Evolutionary conservation across 2,888 invertebrate genomes (phyloP), one percentile per base, ranked within the genome.

Genomic region (Dione vanillae): DNA sequence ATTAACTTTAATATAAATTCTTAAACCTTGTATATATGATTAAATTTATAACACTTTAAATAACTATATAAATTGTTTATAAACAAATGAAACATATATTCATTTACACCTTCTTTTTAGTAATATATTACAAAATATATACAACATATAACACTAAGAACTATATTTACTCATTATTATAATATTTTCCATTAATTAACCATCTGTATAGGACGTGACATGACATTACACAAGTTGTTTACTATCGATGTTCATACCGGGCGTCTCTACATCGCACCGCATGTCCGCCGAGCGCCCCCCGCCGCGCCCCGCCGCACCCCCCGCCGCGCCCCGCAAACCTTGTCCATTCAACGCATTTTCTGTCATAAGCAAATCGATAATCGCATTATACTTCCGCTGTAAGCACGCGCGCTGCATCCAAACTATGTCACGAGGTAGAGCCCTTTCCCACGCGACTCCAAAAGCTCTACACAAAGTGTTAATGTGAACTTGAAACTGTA

Each of bases 281-380:
- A 75, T 75, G 77, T 75, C 80, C 78, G 73, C 47, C 74, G 70
- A 74, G 65, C 75, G 70, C 77, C 43, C 45, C 59, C 74, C 69
- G 74, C 64, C 75, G 72, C 77, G 69, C 78, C 70, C 69, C 73
- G 71, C 70, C 76, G 56, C 76, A 74, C 73, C 81, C 71, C 77
- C 68, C 73, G 71, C 70, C 76, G 58, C 76, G 75, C 74, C 81
- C 71, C 83, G 70, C 81, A 77, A 82, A 77, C 86, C 87, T 83
- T 83, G 83, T 88, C 89, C 92, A 92, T 92, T 92, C 92, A 92
- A 91, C 88, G 91, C 91, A 91, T 90, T 89, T 89, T 90, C 91
- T 91, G 92, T 92, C 91, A 90, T 92, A 91, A 89, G 90, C 89
- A 86, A 91, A 92, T 92, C 92, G 91, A 92, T 92, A 92, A 91